Conservation (phyloP, 2,888 invertebrate species). For the Sphecodes monilicornis region DNA sequence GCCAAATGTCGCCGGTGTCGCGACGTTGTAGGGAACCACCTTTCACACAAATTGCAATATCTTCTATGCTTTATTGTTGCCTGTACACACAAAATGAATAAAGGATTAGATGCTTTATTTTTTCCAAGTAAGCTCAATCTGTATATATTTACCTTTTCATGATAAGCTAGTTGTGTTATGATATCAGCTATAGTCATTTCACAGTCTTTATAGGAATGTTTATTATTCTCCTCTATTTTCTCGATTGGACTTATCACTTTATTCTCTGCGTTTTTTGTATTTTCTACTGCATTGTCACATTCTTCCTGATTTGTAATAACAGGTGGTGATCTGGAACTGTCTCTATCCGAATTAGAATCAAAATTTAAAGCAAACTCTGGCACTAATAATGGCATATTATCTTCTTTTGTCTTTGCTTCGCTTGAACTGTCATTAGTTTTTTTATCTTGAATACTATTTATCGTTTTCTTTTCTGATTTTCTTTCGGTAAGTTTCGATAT, state of each 20-base stretch:
- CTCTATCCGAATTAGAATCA: constrained; percentile 73
- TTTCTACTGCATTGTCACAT: constrained; percentile 14
- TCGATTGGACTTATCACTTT: constrained; percentile 62
- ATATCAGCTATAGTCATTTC: constrained; percentile 80
- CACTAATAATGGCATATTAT: constrained; percentile 80
- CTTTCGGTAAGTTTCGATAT: background rate
- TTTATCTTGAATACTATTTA: background rate
- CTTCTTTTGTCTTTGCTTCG: constrained; percentile 67
- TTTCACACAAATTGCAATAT: constrained; percentile 83
- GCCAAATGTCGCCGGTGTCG: constrained; percentile 80
- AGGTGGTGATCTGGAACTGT: constrained; percentile 80
- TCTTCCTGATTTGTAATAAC: constrained; percentile 79
- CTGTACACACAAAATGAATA: constrained; percentile 57
- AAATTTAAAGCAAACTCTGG: constrained; percentile 72
- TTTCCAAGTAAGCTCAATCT: background rate
- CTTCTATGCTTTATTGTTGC: constrained; percentile 82
- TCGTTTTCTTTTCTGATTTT: constrained; percentile 3
- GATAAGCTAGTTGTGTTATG: constrained; percentile 81
- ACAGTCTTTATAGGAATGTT: constrained; percentile 61
- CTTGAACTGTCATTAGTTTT: constrained; percentile 11
- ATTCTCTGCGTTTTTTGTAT: constrained; percentile 43
- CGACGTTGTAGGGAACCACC: constrained; percentile 82
- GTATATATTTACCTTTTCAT: constrained; percentile 79
- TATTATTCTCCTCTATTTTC: constrained; percentile 59
- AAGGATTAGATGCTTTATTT: background rate